phyloP scores from a whole-genome alignment of 2,888 invertebrate genomes.

The Anagyrus pseudococci region DNA sequence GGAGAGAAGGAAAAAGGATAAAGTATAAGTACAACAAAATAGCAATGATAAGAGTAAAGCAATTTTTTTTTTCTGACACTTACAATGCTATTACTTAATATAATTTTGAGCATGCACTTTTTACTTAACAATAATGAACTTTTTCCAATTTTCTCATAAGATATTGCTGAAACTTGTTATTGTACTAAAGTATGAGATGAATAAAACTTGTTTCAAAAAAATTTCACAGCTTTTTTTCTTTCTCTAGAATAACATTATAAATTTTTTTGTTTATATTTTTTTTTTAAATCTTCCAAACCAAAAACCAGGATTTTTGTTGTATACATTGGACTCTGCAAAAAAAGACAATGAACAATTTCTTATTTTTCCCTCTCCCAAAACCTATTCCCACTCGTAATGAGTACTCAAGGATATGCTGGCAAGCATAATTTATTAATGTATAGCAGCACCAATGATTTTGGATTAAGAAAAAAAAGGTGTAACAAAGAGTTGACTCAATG shows the following conservation, averaged over 20 bases:
- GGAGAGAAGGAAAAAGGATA: slow-evolving; percentile 34
- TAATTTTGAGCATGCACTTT: slow-evolving; percentile 29
- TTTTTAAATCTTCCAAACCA: slow-evolving; percentile 4
- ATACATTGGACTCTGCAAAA: slow-evolving; percentile 20
- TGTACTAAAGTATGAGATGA: slow-evolving; percentile 25
- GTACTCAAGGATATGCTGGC: slow-evolving; percentile 52
- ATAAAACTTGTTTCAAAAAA: slow-evolving; percentile 35
- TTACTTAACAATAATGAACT: slow-evolving; percentile 16
- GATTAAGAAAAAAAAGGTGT: slow-evolving; percentile 49
- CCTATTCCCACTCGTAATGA: slow-evolving; percentile 47
- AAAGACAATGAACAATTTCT: slow-evolving; percentile 19
- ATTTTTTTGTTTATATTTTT: slow-evolving; percentile 23
- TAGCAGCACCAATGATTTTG: slow-evolving; percentile 54
- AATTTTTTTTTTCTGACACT: slow-evolving; percentile 16
- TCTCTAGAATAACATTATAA: slow-evolving; percentile 14
- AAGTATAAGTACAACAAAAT: slow-evolving; percentile 24
- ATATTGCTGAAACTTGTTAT: slow-evolving; percentile 13
- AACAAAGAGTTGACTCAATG: slow-evolving; percentile 50
- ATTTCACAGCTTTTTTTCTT: slow-evolving; percentile 29
- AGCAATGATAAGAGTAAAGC: slow-evolving; percentile 25
- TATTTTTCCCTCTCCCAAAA: slow-evolving; percentile 36
- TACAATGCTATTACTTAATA: slow-evolving; percentile 14
- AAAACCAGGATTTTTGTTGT: slow-evolving; percentile 25
- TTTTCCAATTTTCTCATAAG: too few species aligned
- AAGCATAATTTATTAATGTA: slow-evolving; percentile 50